phyloP scores from a whole-genome alignment of 2,797 vertebrate species.

The Alauda arvensis region DNA sequence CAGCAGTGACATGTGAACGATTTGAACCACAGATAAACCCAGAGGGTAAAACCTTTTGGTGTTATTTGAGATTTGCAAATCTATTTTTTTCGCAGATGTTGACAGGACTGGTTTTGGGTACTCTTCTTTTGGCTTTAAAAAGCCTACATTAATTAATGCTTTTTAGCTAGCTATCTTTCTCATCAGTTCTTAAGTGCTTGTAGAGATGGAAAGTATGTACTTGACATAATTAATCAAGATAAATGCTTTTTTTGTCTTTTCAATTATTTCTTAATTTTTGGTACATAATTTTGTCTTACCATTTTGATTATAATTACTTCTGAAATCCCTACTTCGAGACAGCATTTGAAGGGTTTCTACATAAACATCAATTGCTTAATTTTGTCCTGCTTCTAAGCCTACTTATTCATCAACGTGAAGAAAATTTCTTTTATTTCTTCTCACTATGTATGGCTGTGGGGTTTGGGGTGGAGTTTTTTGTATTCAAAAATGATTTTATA shows the following conservation, averaged over 20 bases:
- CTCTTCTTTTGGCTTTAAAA: background rate
- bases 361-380: background rate
- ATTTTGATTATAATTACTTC: background rate
- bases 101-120: background rate
- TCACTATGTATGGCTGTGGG: background rate
- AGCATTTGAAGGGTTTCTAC: background rate
- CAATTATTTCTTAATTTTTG: background rate
- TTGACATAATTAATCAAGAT: background rate
- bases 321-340: background rate
- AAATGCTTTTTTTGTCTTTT: constrained; percentile 7
- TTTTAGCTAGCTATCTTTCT: background rate
- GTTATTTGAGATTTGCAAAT: background rate
- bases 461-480: background rate
- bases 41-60: constrained; percentile 73
- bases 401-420: background rate
- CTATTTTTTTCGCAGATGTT: background rate
- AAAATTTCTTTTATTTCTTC: background rate
- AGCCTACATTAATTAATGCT: background rate
- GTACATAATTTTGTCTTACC: background rate
- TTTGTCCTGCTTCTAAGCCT: background rate
- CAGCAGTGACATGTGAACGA: constrained; percentile 88
- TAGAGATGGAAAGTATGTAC: background rate
- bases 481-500: background rate
- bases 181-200: background rate
- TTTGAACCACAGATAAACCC: constrained; percentile 96